These are phyloP conservation scores for Palythoa grandiflora DNA, from an alignment of 92 coral and sea anemone genomes.

Conservation along the genomic window DNA sequence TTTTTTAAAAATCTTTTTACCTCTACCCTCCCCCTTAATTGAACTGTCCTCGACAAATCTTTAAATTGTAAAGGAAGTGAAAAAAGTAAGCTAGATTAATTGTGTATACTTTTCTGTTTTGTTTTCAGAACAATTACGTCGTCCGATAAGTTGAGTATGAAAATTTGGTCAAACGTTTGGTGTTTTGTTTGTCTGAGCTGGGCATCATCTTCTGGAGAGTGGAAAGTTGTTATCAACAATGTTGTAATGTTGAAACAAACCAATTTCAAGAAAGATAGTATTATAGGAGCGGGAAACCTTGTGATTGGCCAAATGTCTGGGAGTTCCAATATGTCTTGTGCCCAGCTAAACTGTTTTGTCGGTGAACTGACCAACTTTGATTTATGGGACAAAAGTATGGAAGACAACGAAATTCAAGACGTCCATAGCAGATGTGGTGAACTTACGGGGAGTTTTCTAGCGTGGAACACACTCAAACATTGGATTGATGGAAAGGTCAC, in stretches of 20 bases:
- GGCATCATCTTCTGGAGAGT: conserved; percentile 2
- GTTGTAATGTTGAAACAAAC: not conserved
- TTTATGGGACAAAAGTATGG: conserved; percentile 16
- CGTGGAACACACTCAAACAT: conserved; percentile 2
- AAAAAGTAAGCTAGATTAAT: not conserved
- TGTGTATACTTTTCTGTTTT: not conserved
- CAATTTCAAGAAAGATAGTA: not conserved
- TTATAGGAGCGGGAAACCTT: not conserved
- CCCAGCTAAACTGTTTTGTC: conserved; percentile 7
- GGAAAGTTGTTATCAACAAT: conserved; percentile 7
- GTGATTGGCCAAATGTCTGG: conserved; percentile 16
- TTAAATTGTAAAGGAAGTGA: not conserved
- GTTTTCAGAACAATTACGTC: not conserved
- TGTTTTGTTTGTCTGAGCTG: conserved; percentile 31
- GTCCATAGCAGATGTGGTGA: conserved; percentile 16
- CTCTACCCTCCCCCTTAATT: no score
- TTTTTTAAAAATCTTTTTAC: no score
- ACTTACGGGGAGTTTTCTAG: not conserved
- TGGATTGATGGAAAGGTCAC: conserved; percentile 6
- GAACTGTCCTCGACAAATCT: no score
- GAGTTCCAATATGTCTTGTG: not conserved
- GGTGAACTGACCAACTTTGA: conserved; percentile 33
- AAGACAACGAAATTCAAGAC: not conserved
- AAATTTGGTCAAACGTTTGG: conserved; percentile 12
- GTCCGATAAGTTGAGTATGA: not conserved